phyloP scores from a whole-genome alignment of 2,797 vertebrate species.

The Pitangus sulphuratus region DNA sequence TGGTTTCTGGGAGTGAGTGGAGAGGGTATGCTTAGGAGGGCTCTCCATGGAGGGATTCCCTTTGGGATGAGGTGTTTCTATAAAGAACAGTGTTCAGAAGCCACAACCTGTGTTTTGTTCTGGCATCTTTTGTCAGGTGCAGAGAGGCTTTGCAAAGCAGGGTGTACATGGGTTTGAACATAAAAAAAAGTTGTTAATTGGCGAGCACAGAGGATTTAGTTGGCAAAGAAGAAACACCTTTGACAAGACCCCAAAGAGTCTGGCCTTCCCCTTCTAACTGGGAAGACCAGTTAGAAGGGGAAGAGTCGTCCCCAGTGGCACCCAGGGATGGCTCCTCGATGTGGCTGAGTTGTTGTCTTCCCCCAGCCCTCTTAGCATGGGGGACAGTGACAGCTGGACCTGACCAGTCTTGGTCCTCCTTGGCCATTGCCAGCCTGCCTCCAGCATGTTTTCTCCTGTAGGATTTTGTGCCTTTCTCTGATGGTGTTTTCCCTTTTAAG shows the following conservation, averaged over 20 bases:
- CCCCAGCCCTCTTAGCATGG: not conserved
- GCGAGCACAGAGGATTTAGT: not conserved
- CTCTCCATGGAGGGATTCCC: not conserved
- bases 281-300: no score
- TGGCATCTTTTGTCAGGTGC: accelerated
- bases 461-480: not conserved
- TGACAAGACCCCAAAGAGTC: accelerated
- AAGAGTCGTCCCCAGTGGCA: not conserved
- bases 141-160: not conserved
- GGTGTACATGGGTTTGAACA: accelerated
- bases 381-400: not conserved
- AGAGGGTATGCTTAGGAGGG: not conserved
- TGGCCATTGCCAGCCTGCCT: not conserved
- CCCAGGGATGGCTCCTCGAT: accelerated
- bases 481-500: accelerated
- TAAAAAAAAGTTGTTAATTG: not conserved
- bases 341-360: not conserved
- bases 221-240: accelerated
- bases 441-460: not conserved
- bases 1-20: not conserved
- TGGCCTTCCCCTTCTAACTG: not conserved
- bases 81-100: not conserved
- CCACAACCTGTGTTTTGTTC: not conserved
- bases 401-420: not conserved
- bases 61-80: not conserved